Conservation (phyloP, 2,888 invertebrate species). For the Drosophila nigritarsus region DNA sequence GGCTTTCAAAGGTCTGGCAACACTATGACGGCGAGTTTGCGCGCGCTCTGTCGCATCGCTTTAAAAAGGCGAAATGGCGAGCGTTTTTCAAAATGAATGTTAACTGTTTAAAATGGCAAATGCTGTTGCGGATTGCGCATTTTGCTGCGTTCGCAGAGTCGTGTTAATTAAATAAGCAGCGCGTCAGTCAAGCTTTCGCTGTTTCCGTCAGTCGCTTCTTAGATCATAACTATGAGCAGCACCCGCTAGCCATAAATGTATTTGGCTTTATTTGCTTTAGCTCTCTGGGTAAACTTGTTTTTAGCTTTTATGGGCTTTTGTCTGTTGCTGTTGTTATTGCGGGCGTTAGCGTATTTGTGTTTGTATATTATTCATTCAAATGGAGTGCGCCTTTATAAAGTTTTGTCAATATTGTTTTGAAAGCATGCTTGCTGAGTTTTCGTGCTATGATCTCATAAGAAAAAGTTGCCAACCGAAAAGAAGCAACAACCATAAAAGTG, state of each 20-base stretch:
- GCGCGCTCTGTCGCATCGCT: conserved; percentile 4
- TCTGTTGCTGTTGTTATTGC: conserved; percentile 25
- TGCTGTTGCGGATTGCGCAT: conserved; percentile 26
- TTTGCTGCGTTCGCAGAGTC: conserved; percentile 51
- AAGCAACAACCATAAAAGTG: conserved; percentile 27
- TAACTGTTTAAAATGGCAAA: conserved; percentile 7
- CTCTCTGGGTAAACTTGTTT: conserved; percentile 66
- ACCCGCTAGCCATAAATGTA: conserved; percentile 35
- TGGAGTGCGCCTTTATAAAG: conserved; percentile 35
- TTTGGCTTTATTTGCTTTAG: conserved; percentile 33
- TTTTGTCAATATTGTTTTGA: conserved; percentile 71
- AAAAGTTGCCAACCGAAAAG: conserved; percentile 57
- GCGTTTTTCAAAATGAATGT: conserved; percentile 6
- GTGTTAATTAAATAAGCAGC: conserved; percentile 72
- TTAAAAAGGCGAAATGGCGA: not conserved
- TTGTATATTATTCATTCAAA: conserved; percentile 36
- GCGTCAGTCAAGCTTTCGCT: conserved; percentile 22
- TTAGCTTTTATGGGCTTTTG: conserved; percentile 50
- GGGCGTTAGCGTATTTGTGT: conserved; percentile 37
- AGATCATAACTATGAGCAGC: conserved; percentile 59
- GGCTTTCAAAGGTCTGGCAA: conserved; percentile 33
- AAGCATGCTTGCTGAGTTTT: conserved; percentile 43
- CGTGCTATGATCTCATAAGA: conserved; percentile 73
- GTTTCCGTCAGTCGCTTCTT: conserved; percentile 43
- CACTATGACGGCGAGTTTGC: not conserved